These are phyloP conservation scores for Chaetodon trifasciatus DNA, from an alignment of 2,797 vertebrate genomes.

Conservation along the genomic window DNA sequence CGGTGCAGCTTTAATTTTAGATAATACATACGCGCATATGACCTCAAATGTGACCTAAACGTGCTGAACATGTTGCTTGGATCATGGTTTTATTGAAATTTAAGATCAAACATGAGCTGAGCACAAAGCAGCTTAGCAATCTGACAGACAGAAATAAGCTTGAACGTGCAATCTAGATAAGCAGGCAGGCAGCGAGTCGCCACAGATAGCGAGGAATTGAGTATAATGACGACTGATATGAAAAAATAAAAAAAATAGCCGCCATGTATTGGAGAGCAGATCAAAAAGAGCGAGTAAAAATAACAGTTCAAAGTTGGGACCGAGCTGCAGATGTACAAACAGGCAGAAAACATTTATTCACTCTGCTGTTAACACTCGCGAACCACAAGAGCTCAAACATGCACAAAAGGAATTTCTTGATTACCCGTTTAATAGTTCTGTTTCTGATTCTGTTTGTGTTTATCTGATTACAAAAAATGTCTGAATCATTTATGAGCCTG, in stretches of 20 bases:
- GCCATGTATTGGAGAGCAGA: constrained; percentile 17
- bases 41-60: neutral
- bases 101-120: constrained; percentile 9
- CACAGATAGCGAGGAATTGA: neutral
- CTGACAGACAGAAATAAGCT: constrained; percentile 37
- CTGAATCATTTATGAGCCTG: constrained; percentile 26
- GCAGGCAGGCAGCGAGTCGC: neutral
- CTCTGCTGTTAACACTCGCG: neutral
- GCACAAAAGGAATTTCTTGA: constrained; percentile 36
- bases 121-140: neutral
- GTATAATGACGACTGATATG: constrained; percentile 6
- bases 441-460: constrained; percentile 35
- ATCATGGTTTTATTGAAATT: neutral
- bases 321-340: neutral
- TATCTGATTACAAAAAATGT: constrained; percentile 9
- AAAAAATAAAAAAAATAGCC: neutral
- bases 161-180: constrained; percentile 23
- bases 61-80: neutral
- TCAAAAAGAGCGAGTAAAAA: constrained; percentile 27
- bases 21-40: neutral
- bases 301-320: neutral
- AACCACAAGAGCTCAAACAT: constrained; percentile 14
- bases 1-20: neutral
- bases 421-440: constrained; percentile 6
- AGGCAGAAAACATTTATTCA: constrained; percentile 7